Evolutionary conservation across 1,140 invertebrate species (phyloP).

Genomic region (Melipona quadrifasciata): DNA sequence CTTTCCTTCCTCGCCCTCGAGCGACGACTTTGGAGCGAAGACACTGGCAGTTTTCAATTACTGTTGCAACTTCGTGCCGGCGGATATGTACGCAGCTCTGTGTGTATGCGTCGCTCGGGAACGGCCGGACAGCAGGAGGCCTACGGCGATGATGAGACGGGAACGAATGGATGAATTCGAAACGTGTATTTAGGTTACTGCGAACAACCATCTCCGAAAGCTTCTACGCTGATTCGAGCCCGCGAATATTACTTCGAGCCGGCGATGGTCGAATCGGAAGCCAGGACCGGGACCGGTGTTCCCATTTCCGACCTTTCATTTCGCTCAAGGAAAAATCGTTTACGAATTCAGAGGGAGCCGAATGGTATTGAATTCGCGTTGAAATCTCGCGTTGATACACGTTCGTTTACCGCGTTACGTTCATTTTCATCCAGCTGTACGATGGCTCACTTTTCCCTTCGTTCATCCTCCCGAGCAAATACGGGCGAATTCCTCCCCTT

Average conservation of each 20-base stretch:
- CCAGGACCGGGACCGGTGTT: background rate
- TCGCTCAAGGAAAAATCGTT: background rate
- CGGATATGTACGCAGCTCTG: constrained; percentile 25
- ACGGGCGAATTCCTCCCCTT: no score
- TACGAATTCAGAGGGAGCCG: background rate
- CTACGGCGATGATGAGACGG: constrained; percentile 30
- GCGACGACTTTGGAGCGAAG: background rate
- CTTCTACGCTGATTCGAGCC: constrained; percentile 9
- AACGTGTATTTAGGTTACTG: constrained; percentile 49
- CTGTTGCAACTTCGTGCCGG: background rate
- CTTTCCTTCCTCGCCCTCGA: background rate
- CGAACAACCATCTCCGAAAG: constrained; percentile 27
- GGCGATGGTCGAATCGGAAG: background rate
- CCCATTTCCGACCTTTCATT: background rate
- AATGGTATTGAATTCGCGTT: background rate
- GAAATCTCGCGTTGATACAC: background rate
- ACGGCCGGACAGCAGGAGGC: constrained; percentile 26
- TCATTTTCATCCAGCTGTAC: no score
- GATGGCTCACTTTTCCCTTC: no score
- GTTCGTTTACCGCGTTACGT: no score
- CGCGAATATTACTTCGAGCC: constrained; percentile 20
- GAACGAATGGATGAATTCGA: constrained; percentile 26
- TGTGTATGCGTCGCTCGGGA: constrained; percentile 22
- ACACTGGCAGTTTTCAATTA: constrained; percentile 33
- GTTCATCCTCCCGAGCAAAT: no score